These are phyloP conservation scores for Pangasius djambal DNA, from an alignment of 2,797 vertebrate species.

Conservation along the genomic window DNA sequence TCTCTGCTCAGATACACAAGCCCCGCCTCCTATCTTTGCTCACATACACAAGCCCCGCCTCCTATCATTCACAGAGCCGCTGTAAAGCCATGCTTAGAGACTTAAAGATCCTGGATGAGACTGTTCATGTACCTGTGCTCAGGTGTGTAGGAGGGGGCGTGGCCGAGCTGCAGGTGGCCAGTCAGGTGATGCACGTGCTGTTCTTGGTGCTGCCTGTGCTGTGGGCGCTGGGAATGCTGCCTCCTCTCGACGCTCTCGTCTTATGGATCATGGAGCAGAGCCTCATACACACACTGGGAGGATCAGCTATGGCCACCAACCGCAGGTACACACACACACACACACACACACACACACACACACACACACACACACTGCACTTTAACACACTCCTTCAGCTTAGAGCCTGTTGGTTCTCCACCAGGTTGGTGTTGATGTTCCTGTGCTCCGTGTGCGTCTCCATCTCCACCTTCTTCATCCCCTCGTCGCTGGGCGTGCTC, in stretches of 20 bases:
- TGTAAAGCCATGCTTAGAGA: not conserved
- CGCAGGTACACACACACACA: slow-evolving; percentile 76
- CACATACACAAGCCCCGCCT: not conserved
- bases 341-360: not conserved
- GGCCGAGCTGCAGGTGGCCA: slow-evolving; percentile 84
- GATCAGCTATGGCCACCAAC: slow-evolving; percentile 93
- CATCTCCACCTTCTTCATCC: slow-evolving; percentile 90
- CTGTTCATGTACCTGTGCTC: slow-evolving; percentile 19
- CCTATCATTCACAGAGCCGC: not conserved
- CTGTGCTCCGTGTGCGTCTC: slow-evolving; percentile 81
- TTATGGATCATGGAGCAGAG: slow-evolving; percentile 95
- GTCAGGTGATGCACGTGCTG: slow-evolving; percentile 90
- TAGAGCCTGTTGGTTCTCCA: slow-evolving; percentile 17
- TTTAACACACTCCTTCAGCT: not conserved
- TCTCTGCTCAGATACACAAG: not conserved
- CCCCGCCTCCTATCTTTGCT: not conserved
- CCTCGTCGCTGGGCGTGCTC: slow-evolving; percentile 85
- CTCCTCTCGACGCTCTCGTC: slow-evolving; percentile 90
- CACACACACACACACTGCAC: not conserved
- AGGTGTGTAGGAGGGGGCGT: slow-evolving; percentile 83
- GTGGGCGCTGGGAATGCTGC: slow-evolving; percentile 93
- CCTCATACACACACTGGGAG: slow-evolving; percentile 92
- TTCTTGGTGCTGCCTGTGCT: slow-evolving; percentile 92
- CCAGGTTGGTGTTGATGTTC: slow-evolving; percentile 93
- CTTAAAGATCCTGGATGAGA: not conserved